Percentiles rank a stretch among this genome's conserved stretches.
Evolutionary conservation across 2,113 vertebrate genomes (phyloP).

Genomic region (Archilochus colubris): DNA sequence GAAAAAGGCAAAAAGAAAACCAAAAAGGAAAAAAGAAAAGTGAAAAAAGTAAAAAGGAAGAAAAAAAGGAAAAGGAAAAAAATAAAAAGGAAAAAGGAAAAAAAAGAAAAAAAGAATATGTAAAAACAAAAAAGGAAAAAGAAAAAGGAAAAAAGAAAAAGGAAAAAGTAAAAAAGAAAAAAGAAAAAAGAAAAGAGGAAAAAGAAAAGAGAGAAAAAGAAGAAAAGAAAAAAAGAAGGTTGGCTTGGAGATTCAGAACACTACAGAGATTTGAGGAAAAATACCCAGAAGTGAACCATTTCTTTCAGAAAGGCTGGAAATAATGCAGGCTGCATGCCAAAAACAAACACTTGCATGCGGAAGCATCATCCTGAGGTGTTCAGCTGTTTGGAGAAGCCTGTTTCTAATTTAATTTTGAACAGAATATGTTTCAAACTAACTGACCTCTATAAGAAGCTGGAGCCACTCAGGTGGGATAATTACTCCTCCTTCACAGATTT

Average conservation of each 20-base stretch:
- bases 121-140: no score
- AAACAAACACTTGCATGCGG: not conserved
- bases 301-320: not conserved
- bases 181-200: no score
- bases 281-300: not conserved
- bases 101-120: not conserved
- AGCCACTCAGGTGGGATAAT: not conserved
- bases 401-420: constrained; percentile 44
- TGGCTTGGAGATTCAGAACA: not conserved
- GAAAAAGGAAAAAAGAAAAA: no score
- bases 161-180: no score
- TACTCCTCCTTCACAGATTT: constrained; percentile 11
- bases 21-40: no score
- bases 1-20: no score
- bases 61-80: no score
- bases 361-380: not conserved
- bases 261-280: not conserved
- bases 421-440: not conserved
- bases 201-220: no score
- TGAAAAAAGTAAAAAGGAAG: no score
- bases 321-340: not conserved
- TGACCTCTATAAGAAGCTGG: not conserved
- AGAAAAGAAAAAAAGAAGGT: not conserved
- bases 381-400: constrained; percentile 18
- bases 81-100: no score